A percentile compares a stretch with the other conserved stretches of the same genome.
Conservation (phyloP, 2,113 vertebrate species). For the Peromyscus californicus region DNA sequence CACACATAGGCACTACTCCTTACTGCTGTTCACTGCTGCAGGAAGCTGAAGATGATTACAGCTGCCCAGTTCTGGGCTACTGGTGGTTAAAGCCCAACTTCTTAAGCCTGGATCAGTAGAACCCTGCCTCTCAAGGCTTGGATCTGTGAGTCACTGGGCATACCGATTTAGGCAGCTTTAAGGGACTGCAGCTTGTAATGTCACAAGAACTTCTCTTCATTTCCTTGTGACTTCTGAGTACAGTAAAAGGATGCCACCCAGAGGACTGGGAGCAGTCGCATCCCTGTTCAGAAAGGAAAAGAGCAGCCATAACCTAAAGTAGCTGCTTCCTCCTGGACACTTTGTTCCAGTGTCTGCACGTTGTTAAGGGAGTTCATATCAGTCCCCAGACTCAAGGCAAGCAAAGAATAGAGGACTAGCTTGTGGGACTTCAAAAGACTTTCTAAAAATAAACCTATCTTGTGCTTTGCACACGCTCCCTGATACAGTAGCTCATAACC, state of each 20-base stretch:
- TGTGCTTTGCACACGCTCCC: neutral
- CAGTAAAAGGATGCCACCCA: neutral
- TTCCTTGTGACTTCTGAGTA: neutral
- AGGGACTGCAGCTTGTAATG: neutral
- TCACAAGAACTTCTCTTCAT: neutral
- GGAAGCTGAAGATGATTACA: neutral
- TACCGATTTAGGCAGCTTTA: neutral
- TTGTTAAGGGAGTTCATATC: neutral
- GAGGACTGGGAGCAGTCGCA: too few species aligned
- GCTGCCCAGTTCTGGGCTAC: neutral
- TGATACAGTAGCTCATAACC: slow-evolving; percentile 1
- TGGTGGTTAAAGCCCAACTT: neutral
- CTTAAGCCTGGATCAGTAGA: neutral
- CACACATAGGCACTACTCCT: neutral
- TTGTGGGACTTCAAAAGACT: neutral
- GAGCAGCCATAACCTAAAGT: neutral
- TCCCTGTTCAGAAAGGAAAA: neutral
- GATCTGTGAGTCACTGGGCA: neutral
- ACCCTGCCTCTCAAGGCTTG: neutral
- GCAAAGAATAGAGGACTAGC: neutral
- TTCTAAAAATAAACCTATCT: slow-evolving; percentile 59
- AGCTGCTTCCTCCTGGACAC: neutral
- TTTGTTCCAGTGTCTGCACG: neutral
- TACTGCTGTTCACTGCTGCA: neutral
- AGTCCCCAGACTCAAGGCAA: neutral